A percentile compares a stretch with the other conserved stretches of the same genome.
phyloP scores from a whole-genome alignment of 2,797 vertebrate species.

The Kryptolebias ocellatus region DNA sequence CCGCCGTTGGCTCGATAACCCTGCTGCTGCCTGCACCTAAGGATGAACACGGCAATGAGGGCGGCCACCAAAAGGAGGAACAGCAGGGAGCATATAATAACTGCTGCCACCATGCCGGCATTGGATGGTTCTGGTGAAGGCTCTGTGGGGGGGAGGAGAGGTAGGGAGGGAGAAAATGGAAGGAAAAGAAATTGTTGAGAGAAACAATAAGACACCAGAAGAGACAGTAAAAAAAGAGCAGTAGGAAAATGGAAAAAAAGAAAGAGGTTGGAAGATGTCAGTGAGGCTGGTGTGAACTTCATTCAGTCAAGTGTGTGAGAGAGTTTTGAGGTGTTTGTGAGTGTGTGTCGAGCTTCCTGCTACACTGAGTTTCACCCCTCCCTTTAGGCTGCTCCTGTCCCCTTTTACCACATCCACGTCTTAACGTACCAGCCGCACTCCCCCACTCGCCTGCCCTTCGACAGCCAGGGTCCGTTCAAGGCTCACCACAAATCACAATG shows the following conservation, averaged over 20 bases:
- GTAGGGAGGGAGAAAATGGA: constrained; percentile 47
- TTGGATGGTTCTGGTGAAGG: constrained; percentile 76
- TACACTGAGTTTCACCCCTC: constrained; percentile 63
- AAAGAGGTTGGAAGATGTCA: constrained; percentile 65
- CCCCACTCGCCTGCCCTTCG: constrained; percentile 57
- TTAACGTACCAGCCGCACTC: constrained; percentile 27
- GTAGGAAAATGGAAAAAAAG: constrained; percentile 25
- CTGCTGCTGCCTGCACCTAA: constrained; percentile 80
- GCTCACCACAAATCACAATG: constrained; percentile 58
- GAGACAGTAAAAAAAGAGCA: constrained; percentile 39
- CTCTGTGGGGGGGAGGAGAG: constrained; percentile 72
- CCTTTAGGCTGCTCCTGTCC: constrained; percentile 73
- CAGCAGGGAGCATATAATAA: constrained; percentile 87
- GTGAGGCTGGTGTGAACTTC: constrained; percentile 50
- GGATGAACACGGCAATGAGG: constrained; percentile 83
- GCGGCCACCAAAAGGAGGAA: constrained; percentile 84
- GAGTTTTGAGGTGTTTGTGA: constrained; percentile 3
- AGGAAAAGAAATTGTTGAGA: constrained; percentile 60
- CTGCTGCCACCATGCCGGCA: constrained; percentile 85
- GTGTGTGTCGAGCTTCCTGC: constrained; percentile 38
- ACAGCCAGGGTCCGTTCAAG: constrained; percentile 55
- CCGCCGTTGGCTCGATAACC: constrained; percentile 79
- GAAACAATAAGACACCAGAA: constrained; percentile 32
- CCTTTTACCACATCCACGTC: constrained; percentile 59
- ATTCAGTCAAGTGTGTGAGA: constrained; percentile 56